Conservation (phyloP, 2,888 invertebrate genomes). For the Osedax fenrisi region DNA sequence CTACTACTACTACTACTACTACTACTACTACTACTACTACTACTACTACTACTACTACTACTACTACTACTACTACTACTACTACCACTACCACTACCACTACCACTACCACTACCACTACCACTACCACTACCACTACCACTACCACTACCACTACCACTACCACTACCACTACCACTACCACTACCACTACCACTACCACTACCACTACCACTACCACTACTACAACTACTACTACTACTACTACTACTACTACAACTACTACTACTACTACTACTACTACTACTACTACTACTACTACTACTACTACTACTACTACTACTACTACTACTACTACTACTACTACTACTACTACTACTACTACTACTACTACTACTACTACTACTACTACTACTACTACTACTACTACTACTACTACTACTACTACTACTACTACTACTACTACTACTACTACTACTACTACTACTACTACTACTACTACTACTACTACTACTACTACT, state of each 20-base stretch:
- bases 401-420: neutral
- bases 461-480: neutral
- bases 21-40: neutral
- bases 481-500: neutral
- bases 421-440: neutral
- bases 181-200: neutral
- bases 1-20: neutral
- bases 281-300: neutral
- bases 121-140: neutral
- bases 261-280: neutral
- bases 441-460: neutral
- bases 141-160: slow-evolving; percentile 2
- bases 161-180: neutral
- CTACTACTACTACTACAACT: neutral
- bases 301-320: neutral
- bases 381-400: neutral
- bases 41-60: neutral
- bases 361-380: neutral
- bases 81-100: neutral
- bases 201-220: neutral
- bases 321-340: neutral
- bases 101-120: neutral
- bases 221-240: neutral
- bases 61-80: neutral
- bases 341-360: neutral